phyloP scores from a whole-genome alignment of 2,113 vertebrate species.

The Phaetusa simplex region DNA sequence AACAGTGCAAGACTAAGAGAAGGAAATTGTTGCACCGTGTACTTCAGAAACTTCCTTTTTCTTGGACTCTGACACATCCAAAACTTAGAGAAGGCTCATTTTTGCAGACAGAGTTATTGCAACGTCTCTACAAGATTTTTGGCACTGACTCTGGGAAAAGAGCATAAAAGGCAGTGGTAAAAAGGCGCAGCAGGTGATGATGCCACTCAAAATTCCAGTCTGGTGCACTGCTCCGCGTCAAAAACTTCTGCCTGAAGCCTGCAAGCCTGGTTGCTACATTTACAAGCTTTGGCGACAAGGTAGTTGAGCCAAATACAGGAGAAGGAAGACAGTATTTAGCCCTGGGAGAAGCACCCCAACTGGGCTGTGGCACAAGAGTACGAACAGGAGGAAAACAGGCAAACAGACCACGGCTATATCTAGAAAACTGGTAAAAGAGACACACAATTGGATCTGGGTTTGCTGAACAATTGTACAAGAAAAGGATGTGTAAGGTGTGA shows the following conservation, averaged over 20 bases:
- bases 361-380: neutral
- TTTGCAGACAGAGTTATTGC: neutral
- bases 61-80: neutral
- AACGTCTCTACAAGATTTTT: neutral
- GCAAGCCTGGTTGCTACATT: neutral
- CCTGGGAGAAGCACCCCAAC: neutral
- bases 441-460: neutral
- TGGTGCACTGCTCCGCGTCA: neutral
- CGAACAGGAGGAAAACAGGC: neutral
- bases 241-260: neutral
- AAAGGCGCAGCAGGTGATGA: constrained; percentile 21
- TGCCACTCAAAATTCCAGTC: constrained; percentile 42
- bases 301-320: neutral
- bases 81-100: neutral
- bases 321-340: neutral
- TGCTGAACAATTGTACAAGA: neutral
- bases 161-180: neutral
- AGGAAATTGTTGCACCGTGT: neutral
- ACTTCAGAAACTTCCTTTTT: neutral
- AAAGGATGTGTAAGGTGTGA: rapidly evolving
- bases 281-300: neutral
- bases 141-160: neutral
- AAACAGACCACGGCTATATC: neutral
- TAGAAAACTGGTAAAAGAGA: neutral
- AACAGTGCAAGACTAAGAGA: neutral